A percentile compares a stretch with the other conserved stretches of the same genome.
phyloP scores from a whole-genome alignment of 2,113 vertebrate genomes.

The Trichomycterus rosablanca region DNA sequence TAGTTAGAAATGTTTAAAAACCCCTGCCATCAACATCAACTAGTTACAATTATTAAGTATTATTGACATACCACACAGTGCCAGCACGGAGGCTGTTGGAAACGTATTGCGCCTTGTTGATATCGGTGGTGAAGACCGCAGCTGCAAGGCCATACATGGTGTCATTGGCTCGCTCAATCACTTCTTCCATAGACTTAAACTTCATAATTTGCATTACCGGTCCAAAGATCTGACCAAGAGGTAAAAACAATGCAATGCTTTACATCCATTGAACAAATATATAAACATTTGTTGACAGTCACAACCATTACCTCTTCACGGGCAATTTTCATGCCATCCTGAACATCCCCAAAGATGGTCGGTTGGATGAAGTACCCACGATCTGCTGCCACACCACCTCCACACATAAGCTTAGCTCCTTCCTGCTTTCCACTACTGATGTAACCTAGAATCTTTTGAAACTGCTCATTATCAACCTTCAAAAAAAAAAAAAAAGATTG shows the following conservation, averaged over 20 bases:
- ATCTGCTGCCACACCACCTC: conserved; percentile 81
- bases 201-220: conserved; percentile 97
- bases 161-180: conserved; percentile 83
- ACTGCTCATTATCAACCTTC: conserved; percentile 89
- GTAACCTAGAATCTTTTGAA: conserved; percentile 90
- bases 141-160: conserved; percentile 87
- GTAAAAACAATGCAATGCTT: not conserved
- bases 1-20: too few species aligned
- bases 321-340: conserved; percentile 91
- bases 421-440: conserved; percentile 82
- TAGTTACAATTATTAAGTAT: too few species aligned
- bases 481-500: not conserved
- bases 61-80: conserved; percentile 87
- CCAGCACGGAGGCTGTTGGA: conserved; percentile 82
- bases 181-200: conserved; percentile 88
- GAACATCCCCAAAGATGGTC: conserved; percentile 87
- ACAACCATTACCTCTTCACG: conserved; percentile 79
- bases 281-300: not conserved
- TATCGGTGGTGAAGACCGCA: conserved; percentile 85
- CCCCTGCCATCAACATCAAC: too few species aligned
- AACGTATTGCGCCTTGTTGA: conserved; percentile 87
- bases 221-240: conserved; percentile 82
- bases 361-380: conserved; percentile 96
- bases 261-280: not conserved
- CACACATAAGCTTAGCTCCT: conserved; percentile 89